Base-by-base conservation (phyloP, 2,797 vertebrate species). In the Anguilla obscura region DNA sequence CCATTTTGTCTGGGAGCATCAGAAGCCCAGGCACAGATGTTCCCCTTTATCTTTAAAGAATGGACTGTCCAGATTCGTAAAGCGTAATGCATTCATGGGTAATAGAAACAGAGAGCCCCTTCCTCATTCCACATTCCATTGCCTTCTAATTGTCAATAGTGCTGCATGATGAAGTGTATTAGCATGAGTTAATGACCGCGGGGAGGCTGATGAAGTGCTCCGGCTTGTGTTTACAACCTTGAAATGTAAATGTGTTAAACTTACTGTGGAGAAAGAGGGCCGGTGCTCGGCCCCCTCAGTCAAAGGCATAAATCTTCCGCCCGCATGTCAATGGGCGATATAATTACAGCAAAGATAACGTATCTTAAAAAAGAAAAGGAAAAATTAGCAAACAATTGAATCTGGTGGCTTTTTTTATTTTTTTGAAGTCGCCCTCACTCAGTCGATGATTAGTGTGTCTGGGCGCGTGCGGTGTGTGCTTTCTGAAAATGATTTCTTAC, bases 391-490 rank as follows among this genome's bases (percentile, higher is more conserved):
- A 94, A 93, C 95, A 93, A 94, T 94, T 94, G 95, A 93, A 94
- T 95, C 94, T 40, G 54, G 69, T 50, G 79, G 18, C n/a, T 60
- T 88, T 66, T 63, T 66, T 84, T 69, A 74, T 27, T 88, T 63
- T 40, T 86, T 86, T 48, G 21, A 40, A 16, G 27, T 76, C 3
- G 1, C 94, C 95, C 94, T 95, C 94, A 94, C 93, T 95, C 52
- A 93, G 93, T 93, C 92, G 94, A 95, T 96, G 96, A 96, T 97
- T 97, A 96, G 97, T 95, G 95, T 97, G 96, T 95, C 94, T 96
- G 95, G 92, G 90, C 88, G 95, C 96, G 96, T 90, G 91, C 85
- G 90, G 96, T 95, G 96, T 94, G 93, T 96, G 96, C 95, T 71
- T 85, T 90, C 91, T 91, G 93, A 95, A 95, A 96, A 96, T 95